A percentile compares a stretch with the other conserved stretches of the same genome.
phyloP scores from a whole-genome alignment of 2,888 invertebrate genomes.

The Choreutis nemorana region DNA sequence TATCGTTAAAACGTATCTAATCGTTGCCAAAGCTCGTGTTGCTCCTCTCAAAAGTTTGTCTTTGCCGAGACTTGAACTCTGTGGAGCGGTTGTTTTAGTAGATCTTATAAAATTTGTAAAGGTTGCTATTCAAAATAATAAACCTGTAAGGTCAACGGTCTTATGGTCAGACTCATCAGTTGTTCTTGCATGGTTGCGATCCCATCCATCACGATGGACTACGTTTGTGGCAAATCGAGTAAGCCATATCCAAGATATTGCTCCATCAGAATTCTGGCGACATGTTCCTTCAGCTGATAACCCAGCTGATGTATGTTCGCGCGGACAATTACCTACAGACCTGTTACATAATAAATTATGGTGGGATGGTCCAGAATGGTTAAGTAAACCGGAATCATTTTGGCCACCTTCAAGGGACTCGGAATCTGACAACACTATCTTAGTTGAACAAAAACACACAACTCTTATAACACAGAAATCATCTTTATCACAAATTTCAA shows the following conservation, averaged over 20 bases:
- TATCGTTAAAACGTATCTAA: neutral
- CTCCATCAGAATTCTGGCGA: neutral
- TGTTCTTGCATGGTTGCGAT: neutral
- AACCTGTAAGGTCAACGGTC: neutral
- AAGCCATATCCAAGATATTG: neutral
- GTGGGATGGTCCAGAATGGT: neutral
- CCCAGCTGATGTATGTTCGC: neutral
- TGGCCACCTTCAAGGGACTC: neutral
- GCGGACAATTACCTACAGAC: neutral
- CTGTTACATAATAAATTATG: neutral
- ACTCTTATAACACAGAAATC: neutral
- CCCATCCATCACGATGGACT: neutral
- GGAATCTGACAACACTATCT: neutral
- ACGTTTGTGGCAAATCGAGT: neutral
- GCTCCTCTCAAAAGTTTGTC: neutral
- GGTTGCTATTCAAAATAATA: neutral
- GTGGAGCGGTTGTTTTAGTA: neutral
- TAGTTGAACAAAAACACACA: no score
- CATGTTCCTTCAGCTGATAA: neutral
- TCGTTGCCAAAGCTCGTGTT: neutral
- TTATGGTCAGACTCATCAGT: neutral
- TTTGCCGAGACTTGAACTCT: neutral
- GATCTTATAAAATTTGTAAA: neutral
- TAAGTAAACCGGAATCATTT: neutral
- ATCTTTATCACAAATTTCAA: neutral